Base-by-base conservation (phyloP, 2,888 invertebrate species). In the Isoperla grammatica region DNA sequence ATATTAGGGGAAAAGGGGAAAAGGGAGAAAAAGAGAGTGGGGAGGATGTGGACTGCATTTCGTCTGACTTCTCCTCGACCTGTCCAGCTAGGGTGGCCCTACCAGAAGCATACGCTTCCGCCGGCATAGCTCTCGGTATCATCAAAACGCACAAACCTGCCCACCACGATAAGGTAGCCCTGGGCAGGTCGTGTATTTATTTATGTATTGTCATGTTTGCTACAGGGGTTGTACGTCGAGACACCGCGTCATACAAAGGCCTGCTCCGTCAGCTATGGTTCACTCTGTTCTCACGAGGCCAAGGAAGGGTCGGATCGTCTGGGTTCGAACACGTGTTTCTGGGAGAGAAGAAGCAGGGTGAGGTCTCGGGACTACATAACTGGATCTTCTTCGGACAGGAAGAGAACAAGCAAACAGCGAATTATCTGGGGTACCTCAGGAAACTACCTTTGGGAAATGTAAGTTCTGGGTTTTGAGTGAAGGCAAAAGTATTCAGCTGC, bases 301-400 rank as follows among this genome's bases (percentile, higher is more conserved):
- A 82, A 68, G 87, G 90, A 23, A 83, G 83, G 70, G 82, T 89
- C 19, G 89, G 94, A 61, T 94, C 95, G 67, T 89, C 89, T 40
- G 95, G 93, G 1, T 95, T 95, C 71, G 95, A 96, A 73, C 95
- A 96, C 70, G 85, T 94, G 19, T 94, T 95, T 73, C 81, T 95
- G 2, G 88, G 92, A 0, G 95, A 96, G 79, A 77, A 89, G 0
- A 91, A 89, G 72, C 84, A 85, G 67, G 82, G 82, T 45, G 85
- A 85, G 68, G 84, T 95, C 20, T 85, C 76, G 71, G 95, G 95
- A 8, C 78, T 95, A 64, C 95, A 96, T 73, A 94, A 92, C 72
- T 95, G 95, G 95, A 78, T 95, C 29, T 90, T 89, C 73, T 92
- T 90, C 69, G 81, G 84, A 59, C 81, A 81, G 61, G 86, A 91